These are phyloP conservation scores for Tenualosa thibaudeaui DNA, from an alignment of 2,797 vertebrate genomes.

Conservation along the genomic window DNA sequence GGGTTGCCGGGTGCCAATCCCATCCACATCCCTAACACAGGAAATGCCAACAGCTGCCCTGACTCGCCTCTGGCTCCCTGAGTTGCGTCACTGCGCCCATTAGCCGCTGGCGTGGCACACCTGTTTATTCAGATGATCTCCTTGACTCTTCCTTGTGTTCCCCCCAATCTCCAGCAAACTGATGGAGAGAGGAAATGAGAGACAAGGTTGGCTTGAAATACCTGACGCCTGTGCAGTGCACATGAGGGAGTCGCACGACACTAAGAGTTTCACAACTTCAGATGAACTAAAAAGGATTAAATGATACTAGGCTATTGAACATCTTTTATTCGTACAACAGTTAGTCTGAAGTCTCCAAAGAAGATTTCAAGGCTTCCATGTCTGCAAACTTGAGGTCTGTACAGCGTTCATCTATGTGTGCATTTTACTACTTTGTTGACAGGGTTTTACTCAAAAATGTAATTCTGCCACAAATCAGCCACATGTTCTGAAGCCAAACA, in stretches of 20 bases:
- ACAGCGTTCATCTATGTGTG: neutral
- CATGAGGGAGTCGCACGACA: neutral
- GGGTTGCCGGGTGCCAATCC: neutral
- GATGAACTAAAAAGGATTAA: neutral
- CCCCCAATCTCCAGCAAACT: neutral
- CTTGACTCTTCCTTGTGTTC: neutral
- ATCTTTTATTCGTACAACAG: neutral
- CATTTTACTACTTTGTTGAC: neutral
- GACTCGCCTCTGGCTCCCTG: neutral
- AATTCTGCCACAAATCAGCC: neutral
- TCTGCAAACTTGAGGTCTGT: neutral
- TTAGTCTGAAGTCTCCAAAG: neutral
- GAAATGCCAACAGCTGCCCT: constrained; percentile 13
- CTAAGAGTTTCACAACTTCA: neutral
- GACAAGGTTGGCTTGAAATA: neutral
- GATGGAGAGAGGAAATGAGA: neutral
- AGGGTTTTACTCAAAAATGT: neutral
- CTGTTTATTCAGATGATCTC: neutral
- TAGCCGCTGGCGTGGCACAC: neutral
- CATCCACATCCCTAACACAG: constrained; percentile 2
- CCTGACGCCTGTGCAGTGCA: neutral
- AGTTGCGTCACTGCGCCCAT: neutral
- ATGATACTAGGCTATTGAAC: neutral
- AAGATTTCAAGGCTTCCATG: neutral
- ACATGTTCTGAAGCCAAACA: neutral